phyloP scores from a whole-genome alignment of 2,113 vertebrate genomes.

The Pica pica region DNA sequence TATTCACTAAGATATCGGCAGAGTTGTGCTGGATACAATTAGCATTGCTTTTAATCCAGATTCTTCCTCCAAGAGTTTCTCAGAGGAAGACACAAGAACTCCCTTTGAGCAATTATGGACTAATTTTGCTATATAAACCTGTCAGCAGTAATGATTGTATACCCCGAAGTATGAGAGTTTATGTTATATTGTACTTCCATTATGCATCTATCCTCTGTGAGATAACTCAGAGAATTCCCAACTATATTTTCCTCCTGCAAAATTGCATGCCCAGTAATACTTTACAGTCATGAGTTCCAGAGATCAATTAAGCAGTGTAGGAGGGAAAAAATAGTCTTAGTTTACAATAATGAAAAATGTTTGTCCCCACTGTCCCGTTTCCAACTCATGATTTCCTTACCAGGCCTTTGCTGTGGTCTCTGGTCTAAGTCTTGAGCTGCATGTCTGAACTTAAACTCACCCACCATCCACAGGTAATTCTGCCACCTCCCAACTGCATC shows the following conservation, averaged over 20 bases:
- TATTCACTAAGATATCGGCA: neutral
- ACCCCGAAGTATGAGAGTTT: neutral
- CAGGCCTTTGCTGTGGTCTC: neutral
- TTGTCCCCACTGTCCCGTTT: neutral
- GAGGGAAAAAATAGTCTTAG: neutral
- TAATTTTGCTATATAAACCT: constrained; percentile 7
- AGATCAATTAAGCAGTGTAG: neutral
- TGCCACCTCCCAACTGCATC: neutral
- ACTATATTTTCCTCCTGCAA: neutral
- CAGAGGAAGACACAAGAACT: neutral
- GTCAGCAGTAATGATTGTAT: neutral
- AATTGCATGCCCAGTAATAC: neutral
- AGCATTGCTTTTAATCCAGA: neutral
- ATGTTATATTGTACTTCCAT: neutral
- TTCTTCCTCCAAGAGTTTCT: neutral
- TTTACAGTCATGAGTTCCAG: neutral
- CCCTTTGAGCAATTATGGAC: neutral
- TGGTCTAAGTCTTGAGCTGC: neutral
- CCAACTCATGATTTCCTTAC: neutral
- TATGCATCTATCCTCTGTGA: neutral
- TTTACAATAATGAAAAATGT: neutral
- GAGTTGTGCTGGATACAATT: neutral
- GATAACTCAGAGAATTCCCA: neutral
- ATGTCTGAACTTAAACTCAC: neutral
- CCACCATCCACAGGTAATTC: neutral